A percentile compares a stretch with the other conserved stretches of the same genome.
phyloP scores from a whole-genome alignment of 2,113 vertebrate species.

The Grammomys dolichurus region DNA sequence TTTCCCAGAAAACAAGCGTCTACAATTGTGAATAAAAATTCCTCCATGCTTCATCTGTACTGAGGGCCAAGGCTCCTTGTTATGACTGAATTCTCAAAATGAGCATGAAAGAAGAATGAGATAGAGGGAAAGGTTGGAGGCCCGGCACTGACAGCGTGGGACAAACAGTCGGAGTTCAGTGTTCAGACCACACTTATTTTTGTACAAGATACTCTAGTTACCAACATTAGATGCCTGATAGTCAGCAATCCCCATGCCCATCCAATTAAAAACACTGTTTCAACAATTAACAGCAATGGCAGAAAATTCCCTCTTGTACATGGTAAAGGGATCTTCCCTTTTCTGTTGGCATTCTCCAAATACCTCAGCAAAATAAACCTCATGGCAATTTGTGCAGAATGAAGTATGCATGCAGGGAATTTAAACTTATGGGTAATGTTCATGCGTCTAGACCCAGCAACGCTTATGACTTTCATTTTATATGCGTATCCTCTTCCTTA shows the following conservation, averaged over 20 bases:
- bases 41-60: neutral
- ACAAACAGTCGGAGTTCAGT: slow-evolving; percentile 23
- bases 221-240: slow-evolving; percentile 26
- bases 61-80: neutral
- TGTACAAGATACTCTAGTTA: slow-evolving; percentile 34
- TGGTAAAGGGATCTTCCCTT: neutral
- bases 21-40: slow-evolving; percentile 2
- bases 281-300: slow-evolving; percentile 3
- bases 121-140: slow-evolving; percentile 26
- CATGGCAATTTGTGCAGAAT: neutral
- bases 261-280: slow-evolving; percentile 12
- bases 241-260: neutral
- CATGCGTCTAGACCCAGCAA: neutral
- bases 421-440: neutral
- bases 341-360: slow-evolving; percentile 40
- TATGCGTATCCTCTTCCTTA: neutral
- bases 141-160: neutral
- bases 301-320: neutral
- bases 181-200: slow-evolving; percentile 61
- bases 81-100: slow-evolving; percentile 41
- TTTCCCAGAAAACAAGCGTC: neutral
- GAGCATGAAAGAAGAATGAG: slow-evolving; percentile 33
- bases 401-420: neutral
- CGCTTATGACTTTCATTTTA: neutral
- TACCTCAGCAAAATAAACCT: slow-evolving; percentile 10